Conservation (phyloP, 2,113 vertebrate species). For the Phocoena phocoena region DNA sequence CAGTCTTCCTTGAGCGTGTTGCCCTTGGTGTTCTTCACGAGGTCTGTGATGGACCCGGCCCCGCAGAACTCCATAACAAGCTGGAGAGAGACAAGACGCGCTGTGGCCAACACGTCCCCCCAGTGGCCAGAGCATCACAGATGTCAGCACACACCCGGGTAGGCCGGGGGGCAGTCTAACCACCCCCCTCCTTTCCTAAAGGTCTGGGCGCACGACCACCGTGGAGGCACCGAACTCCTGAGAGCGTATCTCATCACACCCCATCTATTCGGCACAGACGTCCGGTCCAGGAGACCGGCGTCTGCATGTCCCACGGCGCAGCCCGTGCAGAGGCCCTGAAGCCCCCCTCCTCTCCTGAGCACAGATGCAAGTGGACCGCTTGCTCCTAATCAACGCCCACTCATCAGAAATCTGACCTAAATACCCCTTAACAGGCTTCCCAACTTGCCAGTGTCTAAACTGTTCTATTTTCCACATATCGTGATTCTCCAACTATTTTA, state of each 20-base stretch:
- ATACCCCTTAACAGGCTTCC: background rate
- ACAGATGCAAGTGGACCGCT: background rate
- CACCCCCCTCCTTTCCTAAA: background rate
- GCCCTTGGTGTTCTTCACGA: slow-evolving; percentile 99
- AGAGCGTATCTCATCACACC: slow-evolving; percentile 51
- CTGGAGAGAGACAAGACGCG: slow-evolving; percentile 82
- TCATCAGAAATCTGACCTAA: background rate
- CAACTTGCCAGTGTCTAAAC: background rate
- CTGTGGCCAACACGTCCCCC: background rate
- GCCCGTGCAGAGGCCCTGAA: background rate
- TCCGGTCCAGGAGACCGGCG: slow-evolving; percentile 49
- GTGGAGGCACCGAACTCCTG: background rate
- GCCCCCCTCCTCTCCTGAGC: background rate
- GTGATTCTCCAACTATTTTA: background rate
- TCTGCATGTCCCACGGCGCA: background rate
- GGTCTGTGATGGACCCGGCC: slow-evolving; percentile 97
- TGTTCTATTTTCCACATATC: background rate
- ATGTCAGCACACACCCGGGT: rapidly evolving
- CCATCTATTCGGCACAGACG: slow-evolving; percentile 37
- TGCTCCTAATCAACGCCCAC: background rate
- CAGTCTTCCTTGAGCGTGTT: slow-evolving; percentile 98
- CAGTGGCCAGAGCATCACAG: background rate
- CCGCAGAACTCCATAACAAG: slow-evolving; percentile 99
- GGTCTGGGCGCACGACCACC: background rate
- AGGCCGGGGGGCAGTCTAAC: background rate